Conservation (phyloP, 2,797 vertebrate genomes). For the Danio jaintianensis region DNA sequence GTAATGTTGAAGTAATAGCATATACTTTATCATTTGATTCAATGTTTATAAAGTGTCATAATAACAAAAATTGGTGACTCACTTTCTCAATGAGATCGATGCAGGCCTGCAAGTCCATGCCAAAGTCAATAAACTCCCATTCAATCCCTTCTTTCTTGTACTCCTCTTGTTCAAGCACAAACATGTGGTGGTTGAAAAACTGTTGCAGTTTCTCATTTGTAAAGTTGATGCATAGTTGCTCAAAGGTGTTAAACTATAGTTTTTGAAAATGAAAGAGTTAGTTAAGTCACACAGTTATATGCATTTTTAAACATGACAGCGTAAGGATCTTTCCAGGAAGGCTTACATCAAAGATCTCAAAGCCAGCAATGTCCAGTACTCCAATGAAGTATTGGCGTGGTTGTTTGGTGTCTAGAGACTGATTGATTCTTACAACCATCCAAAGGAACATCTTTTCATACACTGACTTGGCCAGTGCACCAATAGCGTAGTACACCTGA, state of each 20-base stretch:
- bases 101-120: slow-evolving; percentile 82
- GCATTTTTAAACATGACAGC: neutral
- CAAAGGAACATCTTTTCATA: slow-evolving; percentile 90
- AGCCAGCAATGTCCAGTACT: slow-evolving; percentile 88
- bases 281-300: neutral
- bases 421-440: slow-evolving; percentile 90
- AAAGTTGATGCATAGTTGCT: slow-evolving; percentile 92
- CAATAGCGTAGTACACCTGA: slow-evolving; percentile 82
- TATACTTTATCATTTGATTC: no score
- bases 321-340: neutral
- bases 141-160: slow-evolving; percentile 81
- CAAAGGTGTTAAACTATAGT: slow-evolving; percentile 87
- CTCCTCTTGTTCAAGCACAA: slow-evolving; percentile 85
- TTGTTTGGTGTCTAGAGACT: slow-evolving; percentile 87
- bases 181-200: slow-evolving; percentile 89
- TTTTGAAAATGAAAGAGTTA: neutral
- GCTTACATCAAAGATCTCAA: slow-evolving; percentile 89
- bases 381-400: slow-evolving; percentile 89
- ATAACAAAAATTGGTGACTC: slow-evolving; percentile 8
- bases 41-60: no score
- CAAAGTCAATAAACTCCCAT: slow-evolving; percentile 82
- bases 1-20: neutral
- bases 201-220: slow-evolving; percentile 88
- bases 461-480: slow-evolving; percentile 83
- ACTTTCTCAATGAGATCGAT: slow-evolving; percentile 84